Evolutionary conservation across 2,113 vertebrate species (phyloP).

Genomic region (Dromiciops gliroides): DNA sequence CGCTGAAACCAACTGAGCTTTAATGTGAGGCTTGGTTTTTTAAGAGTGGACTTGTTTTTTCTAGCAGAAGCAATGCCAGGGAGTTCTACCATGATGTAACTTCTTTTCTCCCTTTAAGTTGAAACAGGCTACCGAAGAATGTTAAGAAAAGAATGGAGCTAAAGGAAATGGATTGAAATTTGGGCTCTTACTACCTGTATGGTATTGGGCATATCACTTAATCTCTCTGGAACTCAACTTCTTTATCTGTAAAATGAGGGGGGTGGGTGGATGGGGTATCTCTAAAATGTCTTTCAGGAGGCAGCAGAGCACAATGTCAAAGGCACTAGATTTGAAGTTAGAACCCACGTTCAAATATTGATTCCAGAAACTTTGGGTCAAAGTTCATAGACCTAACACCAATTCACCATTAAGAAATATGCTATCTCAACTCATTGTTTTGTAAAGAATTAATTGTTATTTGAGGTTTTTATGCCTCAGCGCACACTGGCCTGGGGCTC

Average conservation of each 20-base stretch:
- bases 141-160: neutral
- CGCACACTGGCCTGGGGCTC: too few species aligned
- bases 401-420: neutral
- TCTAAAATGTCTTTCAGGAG: neutral
- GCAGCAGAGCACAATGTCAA: neutral
- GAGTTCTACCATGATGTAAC: neutral
- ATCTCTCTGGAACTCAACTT: neutral
- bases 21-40: neutral
- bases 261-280: neutral
- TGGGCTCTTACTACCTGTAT: neutral
- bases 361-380: neutral
- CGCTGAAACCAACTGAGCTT: conserved; percentile 38
- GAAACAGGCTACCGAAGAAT: fast-evolving
- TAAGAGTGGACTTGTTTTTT: neutral
- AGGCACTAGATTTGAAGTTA: neutral
- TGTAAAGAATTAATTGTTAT: too few species aligned
- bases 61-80: neutral
- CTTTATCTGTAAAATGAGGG: neutral
- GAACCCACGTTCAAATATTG: neutral
- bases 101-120: neutral
- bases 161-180: neutral
- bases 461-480: too few species aligned
- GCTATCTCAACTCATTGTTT: neutral
- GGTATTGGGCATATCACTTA: neutral
- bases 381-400: neutral